Evolutionary conservation across 1,140 invertebrate genomes (phyloP), one percentile per base, ranked within the genome.

Genomic region (Caerostris darwini): DNA sequence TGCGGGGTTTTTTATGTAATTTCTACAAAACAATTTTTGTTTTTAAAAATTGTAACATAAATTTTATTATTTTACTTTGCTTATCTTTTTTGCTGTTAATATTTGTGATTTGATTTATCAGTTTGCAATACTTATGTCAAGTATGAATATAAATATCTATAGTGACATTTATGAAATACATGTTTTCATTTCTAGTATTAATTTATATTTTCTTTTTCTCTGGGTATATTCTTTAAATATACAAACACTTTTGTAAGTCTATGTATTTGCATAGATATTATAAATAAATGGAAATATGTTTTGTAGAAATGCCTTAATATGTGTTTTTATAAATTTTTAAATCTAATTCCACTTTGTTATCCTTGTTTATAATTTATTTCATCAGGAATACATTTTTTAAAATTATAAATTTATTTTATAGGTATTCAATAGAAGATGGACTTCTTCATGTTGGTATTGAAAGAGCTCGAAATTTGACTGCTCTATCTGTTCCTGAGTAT

Each of bases 391-490:
- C 12, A 67, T 67, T 12, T 67, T 67, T 14, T 67, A 67, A 12
- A 14, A 12, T 67, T 69, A 7, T 54, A 81, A 34, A 34, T 81
- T 77, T 54, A 50, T 34, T 57, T 82, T 56, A n/a, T 64, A 94
- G 94, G 59, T 99, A 99, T 97, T 97, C 98, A 94, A 96, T 97
- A 34, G 97, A 97, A 87, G 98, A 99, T 94, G 97, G 97, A 94
- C 96, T 98, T 87, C 97, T 99, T 53, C 97, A 98, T 95, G 97
- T 99, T 91, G 98, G 98, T 59, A 97, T 99, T 94, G 98, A 99
- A 96, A 97, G 98, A 95, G 98, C 98, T 67, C 97, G 98, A 92
- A 99, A 99, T 96, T 96, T 99, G 90, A 97, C 97, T 95, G 98
- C 98, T 7, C 97, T 99, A 50, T 97, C 97, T 95, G 97, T 98